These are phyloP conservation scores for Pangasius djambal DNA, from an alignment of 2,797 vertebrate genomes.

Conservation along the genomic window DNA sequence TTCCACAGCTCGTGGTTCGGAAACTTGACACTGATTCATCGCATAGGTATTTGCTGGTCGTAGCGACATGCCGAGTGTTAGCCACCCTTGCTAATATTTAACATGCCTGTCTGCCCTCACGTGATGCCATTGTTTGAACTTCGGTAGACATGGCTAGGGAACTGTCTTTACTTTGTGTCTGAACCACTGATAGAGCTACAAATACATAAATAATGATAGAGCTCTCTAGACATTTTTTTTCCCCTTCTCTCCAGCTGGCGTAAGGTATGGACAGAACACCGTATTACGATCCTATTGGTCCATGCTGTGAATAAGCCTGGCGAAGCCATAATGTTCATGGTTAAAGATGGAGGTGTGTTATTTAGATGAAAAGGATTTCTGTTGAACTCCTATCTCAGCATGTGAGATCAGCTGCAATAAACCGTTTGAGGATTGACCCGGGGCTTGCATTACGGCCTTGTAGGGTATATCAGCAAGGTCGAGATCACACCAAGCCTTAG, in stretches of 20 bases:
- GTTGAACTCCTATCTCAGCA: background rate
- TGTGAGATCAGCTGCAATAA: background rate
- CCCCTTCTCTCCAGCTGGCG: background rate
- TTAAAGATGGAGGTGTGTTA: background rate
- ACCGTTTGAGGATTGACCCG: background rate
- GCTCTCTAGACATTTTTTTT: background rate
- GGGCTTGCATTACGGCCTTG: background rate
- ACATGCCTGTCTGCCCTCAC: conserved; percentile 56
- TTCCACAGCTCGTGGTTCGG: conserved; percentile 15
- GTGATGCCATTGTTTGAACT: conserved; percentile 15
- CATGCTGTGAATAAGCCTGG: background rate
- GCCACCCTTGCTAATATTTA: conserved; percentile 65
- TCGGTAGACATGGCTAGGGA: background rate
- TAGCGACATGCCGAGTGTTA: conserved; percentile 22
- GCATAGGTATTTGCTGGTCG: conserved; percentile 1
- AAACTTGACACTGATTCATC: conserved; percentile 33
- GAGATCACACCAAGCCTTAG: background rate
- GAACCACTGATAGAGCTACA: background rate
- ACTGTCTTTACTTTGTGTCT: background rate
- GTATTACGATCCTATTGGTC: background rate
- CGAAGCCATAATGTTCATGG: background rate
- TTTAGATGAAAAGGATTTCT: background rate
- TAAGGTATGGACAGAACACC: background rate
- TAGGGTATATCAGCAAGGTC: background rate
- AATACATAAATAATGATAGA: background rate